phyloP scores from a whole-genome alignment of 2,797 vertebrate genomes.

The Poecilia picta region DNA sequence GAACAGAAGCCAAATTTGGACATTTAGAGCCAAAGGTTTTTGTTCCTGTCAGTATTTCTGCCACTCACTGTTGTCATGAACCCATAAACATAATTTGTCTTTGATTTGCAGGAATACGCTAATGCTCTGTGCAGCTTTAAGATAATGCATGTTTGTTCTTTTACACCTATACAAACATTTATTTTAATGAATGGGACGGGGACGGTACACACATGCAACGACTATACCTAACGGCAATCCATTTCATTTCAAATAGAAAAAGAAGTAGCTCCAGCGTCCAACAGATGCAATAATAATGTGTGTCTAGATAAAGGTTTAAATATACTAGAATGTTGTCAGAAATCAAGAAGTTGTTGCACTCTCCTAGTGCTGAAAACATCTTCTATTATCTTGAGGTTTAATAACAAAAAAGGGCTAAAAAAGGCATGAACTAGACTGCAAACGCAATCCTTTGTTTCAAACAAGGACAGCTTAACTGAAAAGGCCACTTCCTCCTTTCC shows the following conservation, averaged over 20 bases:
- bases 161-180: no score
- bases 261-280: conserved; percentile 28
- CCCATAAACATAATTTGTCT: neutral
- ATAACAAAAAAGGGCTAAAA: neutral
- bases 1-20: conserved; percentile 39
- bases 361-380: conserved; percentile 9
- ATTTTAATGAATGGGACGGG: neutral
- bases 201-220: neutral
- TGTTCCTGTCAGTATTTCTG: conserved; percentile 12
- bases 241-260: conserved; percentile 10
- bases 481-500: neutral
- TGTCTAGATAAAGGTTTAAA: conserved; percentile 10
- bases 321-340: conserved; percentile 18
- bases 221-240: conserved; percentile 20
- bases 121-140: neutral
- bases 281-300: conserved; percentile 36
- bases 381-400: conserved; percentile 16
- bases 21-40: conserved; percentile 27
- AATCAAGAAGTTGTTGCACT: conserved; percentile 8
- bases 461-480: neutral
- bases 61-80: no score
- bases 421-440: neutral
- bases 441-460: neutral
- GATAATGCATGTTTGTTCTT: neutral
- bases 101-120: neutral